A percentile compares a stretch with the other conserved stretches of the same genome.
phyloP scores from a whole-genome alignment of 2,888 invertebrate species.

The Drosophila greeni region DNA sequence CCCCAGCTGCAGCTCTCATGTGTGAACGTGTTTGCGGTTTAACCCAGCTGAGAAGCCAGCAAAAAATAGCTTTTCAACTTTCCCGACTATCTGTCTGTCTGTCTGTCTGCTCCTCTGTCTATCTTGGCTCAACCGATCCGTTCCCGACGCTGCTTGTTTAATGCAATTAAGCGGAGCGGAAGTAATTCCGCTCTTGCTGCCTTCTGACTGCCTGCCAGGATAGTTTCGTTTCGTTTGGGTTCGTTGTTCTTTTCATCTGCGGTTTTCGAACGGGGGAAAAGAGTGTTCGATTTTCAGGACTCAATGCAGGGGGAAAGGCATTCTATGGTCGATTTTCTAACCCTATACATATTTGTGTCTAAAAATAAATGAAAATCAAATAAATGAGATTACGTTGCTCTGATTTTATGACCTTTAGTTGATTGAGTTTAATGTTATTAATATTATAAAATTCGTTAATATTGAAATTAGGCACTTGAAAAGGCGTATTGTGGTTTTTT shows the following conservation, averaged over 20 bases:
- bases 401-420: background rate
- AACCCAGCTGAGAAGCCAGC: conserved; percentile 12
- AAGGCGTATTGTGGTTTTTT: background rate
- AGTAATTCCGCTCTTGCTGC: conserved; percentile 59
- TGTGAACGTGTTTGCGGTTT: conserved; percentile 72
- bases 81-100: conserved; percentile 29
- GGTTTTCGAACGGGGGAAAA: background rate
- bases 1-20: conserved; percentile 57
- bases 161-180: conserved; percentile 69
- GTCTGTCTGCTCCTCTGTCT: conserved; percentile 29
- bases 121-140: conserved; percentile 31
- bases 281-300: conserved; percentile 13
- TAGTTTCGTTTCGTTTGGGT: conserved; percentile 20
- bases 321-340: background rate
- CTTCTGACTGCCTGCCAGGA: conserved; percentile 49
- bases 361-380: too few species aligned
- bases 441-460: background rate
- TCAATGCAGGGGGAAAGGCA: background rate
- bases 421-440: background rate
- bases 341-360: background rate
- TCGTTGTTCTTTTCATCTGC: conserved; percentile 12
- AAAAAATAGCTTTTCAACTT: conserved; percentile 48
- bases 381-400: background rate
- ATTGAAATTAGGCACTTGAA: background rate
- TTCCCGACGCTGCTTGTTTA: conserved; percentile 52